Evolutionary conservation across 2,113 vertebrate genomes (phyloP), one percentile per base, ranked within the genome.

Genomic region (Mixornis gularis): DNA sequence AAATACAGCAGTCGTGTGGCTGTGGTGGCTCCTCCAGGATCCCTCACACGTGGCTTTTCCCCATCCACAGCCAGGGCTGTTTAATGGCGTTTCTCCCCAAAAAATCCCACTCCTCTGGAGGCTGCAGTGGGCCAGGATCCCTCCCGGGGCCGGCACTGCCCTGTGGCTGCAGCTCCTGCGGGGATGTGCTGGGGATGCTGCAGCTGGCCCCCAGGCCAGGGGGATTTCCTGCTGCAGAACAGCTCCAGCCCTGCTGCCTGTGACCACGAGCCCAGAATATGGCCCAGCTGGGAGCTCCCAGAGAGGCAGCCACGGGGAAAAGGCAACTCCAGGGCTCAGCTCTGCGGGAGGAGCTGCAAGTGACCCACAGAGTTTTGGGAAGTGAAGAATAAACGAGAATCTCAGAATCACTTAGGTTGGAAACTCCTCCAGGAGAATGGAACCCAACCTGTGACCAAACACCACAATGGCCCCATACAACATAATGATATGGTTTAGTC

Each of bases 231-330:
- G 69, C 41, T 4, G 40, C 59, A 52, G 12, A 13, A 2, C 48
- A 27, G n/a, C 7, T 52, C 79, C 53, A 64, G 76, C 7, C 0
- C 41, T 7, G 6, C 69, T 13, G 52, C 24, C 20, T 51, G 20
- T 2, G n/a, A 3, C 34, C 38, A 0, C 0, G 6, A 72, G 59
- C 69, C 25, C 3, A 52, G 49, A 40, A 14, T 0, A 2, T 0
- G 2, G 22, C 17, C 1, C 4, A 2, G 9, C 21, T 7, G 0
- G 2, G 38, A 55, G 30, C 59, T 58, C 6, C 79, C 44, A 14
- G 56, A 51, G 55, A 1, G 9, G 16, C 14, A 3, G 0, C 2
- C 13, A 9, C 6, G 2, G 2, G 55, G 29, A 4, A 48, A 53
- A 8, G 8, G 17, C 17, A 30, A 0, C 7, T 4, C 48, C 11